Evolutionary conservation across 1,140 invertebrate species (phyloP).

Genomic region (Helicoverpa armigera): DNA sequence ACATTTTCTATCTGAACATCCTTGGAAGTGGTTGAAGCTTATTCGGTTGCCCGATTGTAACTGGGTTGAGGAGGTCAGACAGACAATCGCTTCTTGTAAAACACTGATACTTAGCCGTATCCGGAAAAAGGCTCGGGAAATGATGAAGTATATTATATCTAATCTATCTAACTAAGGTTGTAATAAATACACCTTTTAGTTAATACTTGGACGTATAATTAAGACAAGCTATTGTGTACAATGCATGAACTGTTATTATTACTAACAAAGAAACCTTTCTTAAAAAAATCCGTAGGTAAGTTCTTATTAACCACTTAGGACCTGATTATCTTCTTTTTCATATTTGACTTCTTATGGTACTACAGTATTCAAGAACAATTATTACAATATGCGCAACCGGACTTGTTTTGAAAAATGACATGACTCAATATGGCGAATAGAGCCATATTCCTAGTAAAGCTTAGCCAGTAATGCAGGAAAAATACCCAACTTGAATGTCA

Average conservation of each 20-base stretch:
- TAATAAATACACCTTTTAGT: neutral
- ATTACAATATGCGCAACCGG: neutral
- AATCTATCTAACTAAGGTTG: no score
- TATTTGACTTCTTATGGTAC: neutral
- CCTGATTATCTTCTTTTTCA: no score
- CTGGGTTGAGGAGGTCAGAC: no score
- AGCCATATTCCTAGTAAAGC: neutral
- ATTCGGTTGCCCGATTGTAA: no score
- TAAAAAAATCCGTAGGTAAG: neutral
- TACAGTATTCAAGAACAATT: neutral
- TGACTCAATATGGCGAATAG: neutral
- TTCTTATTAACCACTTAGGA: neutral
- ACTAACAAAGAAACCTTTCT: neutral
- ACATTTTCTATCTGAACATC: no score
- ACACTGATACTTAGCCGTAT: no score
- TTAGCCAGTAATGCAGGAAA: neutral
- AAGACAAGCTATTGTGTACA: neutral
- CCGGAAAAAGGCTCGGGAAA: no score
- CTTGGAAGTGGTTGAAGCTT: no score
- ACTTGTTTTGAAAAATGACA: neutral
- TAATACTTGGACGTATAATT: neutral
- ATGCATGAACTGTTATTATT: neutral
- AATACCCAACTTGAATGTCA: neutral
- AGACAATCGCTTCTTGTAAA: no score
- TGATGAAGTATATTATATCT: no score